Evolutionary conservation across 2,888 invertebrate genomes (phyloP), one percentile per base, ranked within the genome.

Genomic region (Andrena fulva): DNA sequence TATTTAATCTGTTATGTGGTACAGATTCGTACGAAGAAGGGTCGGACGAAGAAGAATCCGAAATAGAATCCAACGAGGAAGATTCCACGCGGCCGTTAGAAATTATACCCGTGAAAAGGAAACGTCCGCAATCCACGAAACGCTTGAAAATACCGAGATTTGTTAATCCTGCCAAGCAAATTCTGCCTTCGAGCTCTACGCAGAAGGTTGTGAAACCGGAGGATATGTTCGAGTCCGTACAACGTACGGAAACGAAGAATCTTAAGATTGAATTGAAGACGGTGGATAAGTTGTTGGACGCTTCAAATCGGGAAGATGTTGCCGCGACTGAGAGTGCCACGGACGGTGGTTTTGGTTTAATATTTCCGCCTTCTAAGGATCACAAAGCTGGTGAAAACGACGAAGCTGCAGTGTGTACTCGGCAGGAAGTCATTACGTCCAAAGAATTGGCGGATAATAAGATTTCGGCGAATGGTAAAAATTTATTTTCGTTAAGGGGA

Each of bases 381-480:
- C 77, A 77, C 8, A 88, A 89, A 20, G 88, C 90, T n/a, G 89
- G 89, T n/a, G 85, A 85, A 52, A 59, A 56, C 3, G 59, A 31
- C 48, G 62, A 89, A 56, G 59, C n/a, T 16, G 63, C n/a, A 31
- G 60, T 87, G 62, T 87, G 91, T n/a, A 91, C 88, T 59, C 88
- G 89, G 35, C 93, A 87, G 73, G 92, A 94, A 74, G 92, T 94
- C 50, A 96, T 97, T 82, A 95, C 96, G 4, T 95, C 95, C 73
- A 95, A 96, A 88, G 96, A 97, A 92, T 93, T 98, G 52, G 94
- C 95, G 73, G 94, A 95, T 50, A 97, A 97, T 87, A 96, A 96
- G 92, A 95, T 98, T 85, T 95, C 97, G 2, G 94, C 94, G 64
- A 96, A 96, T 93, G 95, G 95, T 95, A 92, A 90, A 89, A 50